Percentiles rank a stretch among this genome's conserved stretches.
Conservation (phyloP, 35 echinoderm and acorn worm genomes). For the Stichopus chloronotus region DNA sequence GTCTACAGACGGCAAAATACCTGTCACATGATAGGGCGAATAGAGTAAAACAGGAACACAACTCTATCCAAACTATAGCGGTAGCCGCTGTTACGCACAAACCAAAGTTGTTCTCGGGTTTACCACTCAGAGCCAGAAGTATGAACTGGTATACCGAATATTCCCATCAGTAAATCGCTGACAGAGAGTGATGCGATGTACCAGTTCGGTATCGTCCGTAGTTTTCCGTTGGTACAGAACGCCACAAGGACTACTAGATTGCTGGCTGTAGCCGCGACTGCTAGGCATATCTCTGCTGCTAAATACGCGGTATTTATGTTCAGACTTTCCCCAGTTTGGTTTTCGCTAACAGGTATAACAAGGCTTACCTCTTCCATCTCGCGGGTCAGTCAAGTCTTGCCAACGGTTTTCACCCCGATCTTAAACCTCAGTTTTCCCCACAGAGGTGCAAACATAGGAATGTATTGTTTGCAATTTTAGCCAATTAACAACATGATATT, state of each 20-base stretch:
- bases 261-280: conserved; percentile 38
- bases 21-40: conserved; percentile 69
- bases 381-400: no score
- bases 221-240: conserved; percentile 48
- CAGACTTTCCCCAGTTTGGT: background rate
- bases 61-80: conserved; percentile 52
- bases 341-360: background rate
- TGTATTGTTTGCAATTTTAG: no score
- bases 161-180: conserved; percentile 73
- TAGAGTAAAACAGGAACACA: conserved; percentile 68
- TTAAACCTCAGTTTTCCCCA: no score
- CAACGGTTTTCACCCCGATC: no score
- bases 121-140: conserved; percentile 64
- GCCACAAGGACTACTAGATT: conserved; percentile 56
- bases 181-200: conserved; percentile 68
- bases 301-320: conserved; percentile 37
- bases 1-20: conserved; percentile 63
- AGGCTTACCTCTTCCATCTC: background rate
- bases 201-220: conserved; percentile 67
- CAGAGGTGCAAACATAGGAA: no score
- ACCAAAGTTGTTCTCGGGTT: conserved; percentile 52
- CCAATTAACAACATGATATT: no score
- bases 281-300: conserved; percentile 46
- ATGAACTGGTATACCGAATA: conserved; percentile 71
- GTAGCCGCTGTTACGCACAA: conserved; percentile 62